phyloP scores from a whole-genome alignment of 2,888 invertebrate genomes.

The Diarsia rubi region DNA sequence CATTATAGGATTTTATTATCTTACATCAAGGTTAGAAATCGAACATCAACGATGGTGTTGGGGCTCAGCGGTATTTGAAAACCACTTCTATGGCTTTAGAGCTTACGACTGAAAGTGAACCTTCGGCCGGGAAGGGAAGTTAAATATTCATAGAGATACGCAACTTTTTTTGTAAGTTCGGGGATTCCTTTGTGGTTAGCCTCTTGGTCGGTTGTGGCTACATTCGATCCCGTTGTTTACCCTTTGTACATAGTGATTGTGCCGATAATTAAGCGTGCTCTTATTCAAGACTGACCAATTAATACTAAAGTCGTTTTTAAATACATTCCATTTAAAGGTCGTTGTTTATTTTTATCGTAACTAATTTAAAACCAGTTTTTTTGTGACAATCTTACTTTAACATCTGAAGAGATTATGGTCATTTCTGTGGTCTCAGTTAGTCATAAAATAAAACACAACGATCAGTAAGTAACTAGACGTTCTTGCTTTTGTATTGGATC shows the following conservation, averaged over 20 bases:
- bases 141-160: conserved; percentile 82
- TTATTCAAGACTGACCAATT: conserved; percentile 58
- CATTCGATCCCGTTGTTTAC: conserved; percentile 72
- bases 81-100: conserved; percentile 71
- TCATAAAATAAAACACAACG: conserved; percentile 15
- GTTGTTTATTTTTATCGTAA: conserved; percentile 54
- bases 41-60: conserved; percentile 75
- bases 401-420: conserved; percentile 46
- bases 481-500: conserved; percentile 5
- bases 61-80: conserved; percentile 70
- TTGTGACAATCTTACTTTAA: conserved; percentile 48
- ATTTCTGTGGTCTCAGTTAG: conserved; percentile 29
- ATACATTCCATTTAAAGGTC: conserved; percentile 42
- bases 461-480: conserved; percentile 4
- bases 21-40: conserved; percentile 85
- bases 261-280: conserved; percentile 62
- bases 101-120: conserved; percentile 78
- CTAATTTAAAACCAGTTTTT: conserved; percentile 57
- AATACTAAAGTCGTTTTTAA: conserved; percentile 60
- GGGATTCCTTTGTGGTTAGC: conserved; percentile 84
- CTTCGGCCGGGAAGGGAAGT: conserved; percentile 71
- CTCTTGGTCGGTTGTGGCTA: conserved; percentile 70
- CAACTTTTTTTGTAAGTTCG: conserved; percentile 78
- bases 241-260: conserved; percentile 68
- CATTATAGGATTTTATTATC: conserved; percentile 88